phyloP scores from a whole-genome alignment of 2,888 invertebrate genomes.

The Brenthis daphne region DNA sequence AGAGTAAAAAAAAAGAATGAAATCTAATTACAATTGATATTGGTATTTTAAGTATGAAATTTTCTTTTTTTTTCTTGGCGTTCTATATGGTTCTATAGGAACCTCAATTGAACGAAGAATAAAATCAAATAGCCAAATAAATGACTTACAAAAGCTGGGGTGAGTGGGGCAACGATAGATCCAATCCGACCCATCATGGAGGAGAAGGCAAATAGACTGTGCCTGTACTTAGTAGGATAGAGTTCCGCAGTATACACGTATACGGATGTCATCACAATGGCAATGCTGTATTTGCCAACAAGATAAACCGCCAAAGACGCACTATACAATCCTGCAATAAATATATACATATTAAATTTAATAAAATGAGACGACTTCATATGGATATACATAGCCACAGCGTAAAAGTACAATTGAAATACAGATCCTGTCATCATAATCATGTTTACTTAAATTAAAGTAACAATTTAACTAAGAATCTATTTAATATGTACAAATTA shows the following conservation, averaged over 20 bases:
- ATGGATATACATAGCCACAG: too few species aligned
- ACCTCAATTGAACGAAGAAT: not conserved
- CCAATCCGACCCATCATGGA: conserved; percentile 85
- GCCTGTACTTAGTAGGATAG: conserved; percentile 83
- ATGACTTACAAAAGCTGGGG: conserved; percentile 77
- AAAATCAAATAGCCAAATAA: not conserved
- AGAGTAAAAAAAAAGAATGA: too few species aligned
- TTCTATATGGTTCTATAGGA: too few species aligned
- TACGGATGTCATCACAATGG: conserved; percentile 79
- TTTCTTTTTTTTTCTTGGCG: too few species aligned
- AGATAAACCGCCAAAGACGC: conserved; percentile 54
- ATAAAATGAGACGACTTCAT: too few species aligned
- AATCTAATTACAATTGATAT: too few species aligned
- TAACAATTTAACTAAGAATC: too few species aligned
- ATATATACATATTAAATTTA: conserved; percentile 17
- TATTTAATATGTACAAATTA: not conserved
- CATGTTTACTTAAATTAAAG: too few species aligned
- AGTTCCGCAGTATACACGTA: conserved; percentile 84
- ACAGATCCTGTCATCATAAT: too few species aligned
- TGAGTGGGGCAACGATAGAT: conserved; percentile 84
- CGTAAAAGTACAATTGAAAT: too few species aligned
- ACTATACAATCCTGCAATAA: conserved; percentile 14
- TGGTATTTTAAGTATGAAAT: too few species aligned
- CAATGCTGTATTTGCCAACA: conserved; percentile 81
- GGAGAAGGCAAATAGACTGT: conserved; percentile 82